Percentiles rank a stretch among this genome's conserved stretches.
These are phyloP conservation scores for Myotis findleyi DNA, from an alignment of 2,797 vertebrate species.

Conservation along the genomic window DNA sequence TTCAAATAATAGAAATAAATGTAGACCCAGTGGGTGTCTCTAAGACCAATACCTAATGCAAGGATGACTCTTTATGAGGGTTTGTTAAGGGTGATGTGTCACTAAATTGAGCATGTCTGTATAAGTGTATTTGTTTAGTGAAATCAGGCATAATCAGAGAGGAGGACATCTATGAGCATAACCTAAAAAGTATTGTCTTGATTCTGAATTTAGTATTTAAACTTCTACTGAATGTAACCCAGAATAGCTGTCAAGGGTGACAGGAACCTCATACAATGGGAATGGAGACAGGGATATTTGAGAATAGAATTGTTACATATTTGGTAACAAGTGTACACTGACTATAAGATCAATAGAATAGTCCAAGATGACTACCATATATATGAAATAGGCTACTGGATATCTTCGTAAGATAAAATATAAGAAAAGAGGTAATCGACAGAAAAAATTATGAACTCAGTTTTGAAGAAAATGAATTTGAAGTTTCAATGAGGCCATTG, in stretches of 20 bases:
- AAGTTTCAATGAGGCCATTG: not conserved
- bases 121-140: not conserved
- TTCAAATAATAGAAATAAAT: slow-evolving; percentile 25
- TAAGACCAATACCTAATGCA: not conserved
- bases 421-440: not conserved
- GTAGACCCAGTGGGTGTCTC: not conserved
- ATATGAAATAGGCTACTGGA: not conserved
- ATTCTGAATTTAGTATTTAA: not conserved
- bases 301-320: not conserved
- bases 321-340: not conserved
- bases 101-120: not conserved
- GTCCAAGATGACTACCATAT: not conserved
- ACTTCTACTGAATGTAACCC: not conserved
- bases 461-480: not conserved
- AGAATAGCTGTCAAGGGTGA: not conserved
- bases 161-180: not conserved
- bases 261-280: not conserved
- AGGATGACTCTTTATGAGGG: not conserved
- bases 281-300: not conserved
- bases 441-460: not conserved
- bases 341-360: not conserved
- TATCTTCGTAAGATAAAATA: not conserved
- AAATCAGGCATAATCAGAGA: not conserved
- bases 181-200: not conserved
- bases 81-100: not conserved